Percentiles rank a stretch among this genome's conserved stretches.
Conservation (phyloP, 2,888 invertebrate genomes). For the Tenthredo scrophulariae region DNA sequence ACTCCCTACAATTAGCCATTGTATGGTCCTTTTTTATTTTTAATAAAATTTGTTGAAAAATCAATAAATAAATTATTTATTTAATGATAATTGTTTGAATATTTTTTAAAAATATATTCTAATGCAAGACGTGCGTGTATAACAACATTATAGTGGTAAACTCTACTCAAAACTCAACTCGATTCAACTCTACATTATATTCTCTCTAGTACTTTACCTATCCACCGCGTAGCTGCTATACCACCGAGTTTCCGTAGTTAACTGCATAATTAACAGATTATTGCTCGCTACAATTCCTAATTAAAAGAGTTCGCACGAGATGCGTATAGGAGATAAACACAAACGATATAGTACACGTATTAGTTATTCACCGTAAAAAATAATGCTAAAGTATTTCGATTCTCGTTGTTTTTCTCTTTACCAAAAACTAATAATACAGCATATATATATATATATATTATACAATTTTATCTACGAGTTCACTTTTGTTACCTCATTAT, state of each 20-base stretch:
- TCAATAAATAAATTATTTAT: too few relatives aligned
- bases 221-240: neutral
- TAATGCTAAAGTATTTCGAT: neutral
- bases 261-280: slow-evolving; percentile 52
- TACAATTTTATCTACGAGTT: too few relatives aligned
- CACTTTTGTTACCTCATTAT: neutral
- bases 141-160: too few relatives aligned
- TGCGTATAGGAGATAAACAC: slow-evolving; percentile 31
- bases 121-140: neutral
- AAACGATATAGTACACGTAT: neutral
- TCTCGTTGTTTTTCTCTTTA: neutral
- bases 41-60: too few relatives aligned
- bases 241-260: slow-evolving; percentile 59
- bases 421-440: too few relatives aligned
- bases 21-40: too few relatives aligned
- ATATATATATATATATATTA: too few relatives aligned
- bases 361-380: neutral
- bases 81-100: too few relatives aligned
- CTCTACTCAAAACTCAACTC: neutral
- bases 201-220: neutral
- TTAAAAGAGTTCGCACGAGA: slow-evolving; percentile 67
- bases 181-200: neutral
- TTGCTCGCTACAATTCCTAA: slow-evolving; percentile 63
- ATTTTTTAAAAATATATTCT: too few relatives aligned
- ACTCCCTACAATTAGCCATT: slow-evolving; percentile 63